Base-by-base conservation (phyloP, 1,140 invertebrate species). In the Holotrichia oblita region DNA sequence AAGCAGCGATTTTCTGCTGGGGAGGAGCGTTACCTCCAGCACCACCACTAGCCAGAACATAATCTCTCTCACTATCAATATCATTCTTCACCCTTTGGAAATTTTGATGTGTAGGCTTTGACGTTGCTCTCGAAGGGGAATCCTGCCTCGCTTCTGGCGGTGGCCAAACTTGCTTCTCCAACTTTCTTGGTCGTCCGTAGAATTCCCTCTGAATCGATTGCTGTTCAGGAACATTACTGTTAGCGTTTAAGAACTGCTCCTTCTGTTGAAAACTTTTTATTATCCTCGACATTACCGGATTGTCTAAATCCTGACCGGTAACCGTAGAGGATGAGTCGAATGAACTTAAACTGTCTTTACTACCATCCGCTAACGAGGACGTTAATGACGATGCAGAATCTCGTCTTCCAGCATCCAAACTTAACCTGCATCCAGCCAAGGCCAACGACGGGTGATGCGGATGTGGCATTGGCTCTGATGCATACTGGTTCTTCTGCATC, bases 211-310 rank as follows among this genome's bases (percentile, higher is more conserved):
- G 90, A 77, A 92, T 91, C 27, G 90, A 89, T 24, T 87, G 48
- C n/a, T 55, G 84, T 78, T 87, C 73, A 89, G 87, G 91, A 69
- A 91, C 90, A 81, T 92, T 90, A 81, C 90, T 92, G 1, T 94
- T 94, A 77, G 94, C 89, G 81, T 91, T 91, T 40, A 97, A 87
- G 85, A 97, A 97, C 81, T 96, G 95, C 86, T 96, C 94, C 84
- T 96, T 97, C 83, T 96, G 94, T 82, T 96, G 94, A 81, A 93
- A 91, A 82, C 93, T 96, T 85, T 94, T 95, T 75, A 93, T 89
- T 81, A 96, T 91, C 85, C 94, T 90, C 24, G 90, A 91, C 86
- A 93, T 90, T 20, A 92, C 88, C 55, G 91, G 92, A 83, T 93
- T 92, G 81, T 93, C 92, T 20, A 90, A 88, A 80, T 92, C 92